phyloP scores from a whole-genome alignment of 2,888 invertebrate genomes.

The Deilephila porcellus region DNA sequence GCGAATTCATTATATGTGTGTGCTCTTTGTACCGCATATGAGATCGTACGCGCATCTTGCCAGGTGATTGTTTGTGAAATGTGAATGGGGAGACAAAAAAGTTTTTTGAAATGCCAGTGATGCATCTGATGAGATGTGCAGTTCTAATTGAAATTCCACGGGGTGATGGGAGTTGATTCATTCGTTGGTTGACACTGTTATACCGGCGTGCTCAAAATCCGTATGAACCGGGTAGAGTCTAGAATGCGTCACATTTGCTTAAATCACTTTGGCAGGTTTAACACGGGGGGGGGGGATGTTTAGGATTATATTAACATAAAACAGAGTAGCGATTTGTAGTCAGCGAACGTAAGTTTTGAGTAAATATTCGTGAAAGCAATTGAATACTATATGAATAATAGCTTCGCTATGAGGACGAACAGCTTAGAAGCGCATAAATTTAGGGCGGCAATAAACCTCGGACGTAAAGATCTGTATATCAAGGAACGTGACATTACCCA shows the following conservation, averaged over 20 bases:
- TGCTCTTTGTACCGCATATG: conserved; percentile 48
- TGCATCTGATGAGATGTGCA: too few relatives aligned
- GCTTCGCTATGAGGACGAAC: conserved; percentile 22
- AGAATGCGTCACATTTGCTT: too few relatives aligned
- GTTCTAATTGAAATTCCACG: too few relatives aligned
- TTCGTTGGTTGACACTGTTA: too few relatives aligned
- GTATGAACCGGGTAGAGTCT: too few relatives aligned
- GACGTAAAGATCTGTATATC: conserved; percentile 71
- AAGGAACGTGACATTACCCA: conserved; percentile 72
- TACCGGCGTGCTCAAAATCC: too few relatives aligned
- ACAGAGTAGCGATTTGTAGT: background rate
- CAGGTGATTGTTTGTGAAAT: background rate
- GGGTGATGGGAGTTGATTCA: too few relatives aligned
- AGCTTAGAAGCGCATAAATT: conserved; percentile 46
- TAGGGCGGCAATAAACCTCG: conserved; percentile 59
- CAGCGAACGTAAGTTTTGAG: background rate
- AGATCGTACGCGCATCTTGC: background rate
- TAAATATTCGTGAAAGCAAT: background rate
- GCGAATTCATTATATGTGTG: conserved; percentile 79
- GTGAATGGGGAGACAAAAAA: background rate
- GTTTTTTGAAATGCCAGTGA: background rate
- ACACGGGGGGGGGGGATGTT: too few relatives aligned
- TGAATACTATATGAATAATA: conserved; percentile 25
- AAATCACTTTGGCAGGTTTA: too few relatives aligned
- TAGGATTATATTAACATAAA: too few relatives aligned